Evolutionary conservation across 2,888 invertebrate species (phyloP).

Genomic region (Yponomeuta sedellus): DNA sequence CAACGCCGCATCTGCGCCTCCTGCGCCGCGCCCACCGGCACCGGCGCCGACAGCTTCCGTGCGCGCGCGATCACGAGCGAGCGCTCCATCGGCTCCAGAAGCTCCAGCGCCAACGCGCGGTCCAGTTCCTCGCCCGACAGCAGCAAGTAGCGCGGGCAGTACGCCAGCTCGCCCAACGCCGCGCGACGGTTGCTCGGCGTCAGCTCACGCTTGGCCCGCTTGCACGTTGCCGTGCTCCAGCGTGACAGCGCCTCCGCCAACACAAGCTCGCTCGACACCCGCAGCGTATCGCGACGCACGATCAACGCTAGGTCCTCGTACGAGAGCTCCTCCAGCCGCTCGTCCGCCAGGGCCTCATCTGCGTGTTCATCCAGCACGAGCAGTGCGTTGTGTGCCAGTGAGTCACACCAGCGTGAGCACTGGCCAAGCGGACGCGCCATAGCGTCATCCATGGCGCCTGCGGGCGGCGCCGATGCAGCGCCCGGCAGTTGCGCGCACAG

Average conservation of each 20-base stretch:
- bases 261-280: conserved; percentile 78
- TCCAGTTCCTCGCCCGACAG: conserved; percentile 80
- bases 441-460: conserved; percentile 53
- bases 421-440: conserved; percentile 59
- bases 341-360: conserved; percentile 55
- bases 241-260: conserved; percentile 79
- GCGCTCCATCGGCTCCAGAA: conserved; percentile 66
- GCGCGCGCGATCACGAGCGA: conserved; percentile 61
- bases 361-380: conserved; percentile 66
- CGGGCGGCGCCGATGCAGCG: conserved; percentile 69
- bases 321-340: conserved; percentile 74
- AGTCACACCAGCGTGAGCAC: conserved; percentile 74
- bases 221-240: conserved; percentile 67
- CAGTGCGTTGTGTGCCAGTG: conserved; percentile 81
- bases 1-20: conserved; percentile 61
- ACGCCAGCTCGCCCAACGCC: conserved; percentile 71
- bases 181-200: conserved; percentile 63
- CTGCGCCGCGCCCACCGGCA: conserved; percentile 65
- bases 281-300: conserved; percentile 80
- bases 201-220: conserved; percentile 58
- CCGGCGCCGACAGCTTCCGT: conserved; percentile 56
- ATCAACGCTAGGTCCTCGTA: conserved; percentile 80
- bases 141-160: conserved; percentile 80
- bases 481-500: conserved; percentile 62
- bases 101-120: conserved; percentile 65